These are phyloP conservation scores for Drosophila pegasa DNA, from an alignment of 2,888 invertebrate species.

Conservation along the genomic window DNA sequence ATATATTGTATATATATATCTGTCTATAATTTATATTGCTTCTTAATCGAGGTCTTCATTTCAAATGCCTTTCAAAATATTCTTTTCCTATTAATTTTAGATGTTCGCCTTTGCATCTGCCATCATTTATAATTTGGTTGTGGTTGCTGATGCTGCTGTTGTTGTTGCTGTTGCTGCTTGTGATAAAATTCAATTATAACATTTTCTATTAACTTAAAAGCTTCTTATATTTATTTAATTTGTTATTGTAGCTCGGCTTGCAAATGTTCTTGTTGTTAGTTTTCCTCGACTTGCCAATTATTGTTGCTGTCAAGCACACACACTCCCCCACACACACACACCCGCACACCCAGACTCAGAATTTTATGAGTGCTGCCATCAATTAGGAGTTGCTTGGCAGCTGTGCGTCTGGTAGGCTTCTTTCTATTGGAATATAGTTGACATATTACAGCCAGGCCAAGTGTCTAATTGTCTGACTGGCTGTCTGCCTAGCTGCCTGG, in stretches of 20 bases:
- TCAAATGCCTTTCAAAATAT: not conserved
- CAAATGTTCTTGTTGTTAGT: slow-evolving; percentile 21
- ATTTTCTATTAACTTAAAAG: slow-evolving; percentile 76
- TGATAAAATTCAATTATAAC: slow-evolving; percentile 71
- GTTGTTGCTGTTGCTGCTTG: slow-evolving; percentile 8
- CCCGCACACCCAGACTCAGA: slow-evolving; percentile 3
- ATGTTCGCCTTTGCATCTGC: slow-evolving; percentile 12
- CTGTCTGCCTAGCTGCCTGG: slow-evolving; percentile 12
- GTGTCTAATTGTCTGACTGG: slow-evolving; percentile 17
- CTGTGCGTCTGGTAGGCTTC: not conserved
- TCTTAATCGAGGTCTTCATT: not conserved
- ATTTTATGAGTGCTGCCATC: slow-evolving; percentile 49
- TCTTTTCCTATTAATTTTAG: not conserved
- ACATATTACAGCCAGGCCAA: slow-evolving; percentile 14
- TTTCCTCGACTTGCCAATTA: slow-evolving; percentile 39
- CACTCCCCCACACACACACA: not conserved
- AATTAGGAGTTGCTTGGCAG: slow-evolving; percentile 41
- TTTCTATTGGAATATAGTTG: slow-evolving; percentile 24
- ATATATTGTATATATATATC: not conserved
- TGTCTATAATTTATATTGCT: not conserved
- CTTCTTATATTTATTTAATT: slow-evolving; percentile 80
- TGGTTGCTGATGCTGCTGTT: slow-evolving; percentile 13
- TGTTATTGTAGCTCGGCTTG: slow-evolving; percentile 59
- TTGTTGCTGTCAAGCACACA: slow-evolving; percentile 29
- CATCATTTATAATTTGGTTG: slow-evolving; percentile 25